Evolutionary conservation across 2,113 vertebrate genomes (phyloP), one percentile per base, ranked within the genome.

Genomic region (Myocastor coypus): DNA sequence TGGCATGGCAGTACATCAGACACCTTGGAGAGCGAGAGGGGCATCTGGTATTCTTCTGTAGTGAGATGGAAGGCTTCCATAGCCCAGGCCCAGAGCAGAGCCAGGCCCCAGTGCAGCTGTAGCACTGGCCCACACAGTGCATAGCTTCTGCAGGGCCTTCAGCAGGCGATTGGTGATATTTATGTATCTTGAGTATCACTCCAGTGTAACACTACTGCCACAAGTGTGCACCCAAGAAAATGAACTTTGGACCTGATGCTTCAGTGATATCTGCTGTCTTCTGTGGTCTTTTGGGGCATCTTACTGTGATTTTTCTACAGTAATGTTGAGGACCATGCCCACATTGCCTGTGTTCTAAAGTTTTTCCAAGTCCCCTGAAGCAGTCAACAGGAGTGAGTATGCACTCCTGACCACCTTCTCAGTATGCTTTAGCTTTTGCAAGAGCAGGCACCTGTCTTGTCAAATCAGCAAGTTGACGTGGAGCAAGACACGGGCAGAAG

Each of bases 301-400:
- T 81, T 28, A 78, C 75, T 69, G 66, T 64, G 83, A 77, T 42
- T 83, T 69, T 40, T 71, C 32, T 73, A 1, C 7, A 4, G 20
- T 59, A 52, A 42, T 24, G 30, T 3, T 37, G 75, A 87, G 14
- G 61, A 11, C 59, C 12, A 8, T 73, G 28, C 78, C 75, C 40
- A 24, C 4, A 13, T 50, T 32, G 32, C 61, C 78, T 52, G 1
- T 78, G 19, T 85, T 59, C 81, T 13, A 19, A 77, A 66, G 55
- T 32, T 19, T 61, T 50, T 63, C 80, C 14, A 0, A n/a, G 3
- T 75, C 61, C 37, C 7, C 10, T 0, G 0, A 59, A 50, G 14
- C 30, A 40, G 84, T 34, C 19, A 19, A 16, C 3, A 59, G 20
- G 30, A 83, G 13, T 1, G 10, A 82, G 6, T 8, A 0, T 3